phyloP scores from a whole-genome alignment of 2,888 invertebrate genomes.

The Diarsia rubi region DNA sequence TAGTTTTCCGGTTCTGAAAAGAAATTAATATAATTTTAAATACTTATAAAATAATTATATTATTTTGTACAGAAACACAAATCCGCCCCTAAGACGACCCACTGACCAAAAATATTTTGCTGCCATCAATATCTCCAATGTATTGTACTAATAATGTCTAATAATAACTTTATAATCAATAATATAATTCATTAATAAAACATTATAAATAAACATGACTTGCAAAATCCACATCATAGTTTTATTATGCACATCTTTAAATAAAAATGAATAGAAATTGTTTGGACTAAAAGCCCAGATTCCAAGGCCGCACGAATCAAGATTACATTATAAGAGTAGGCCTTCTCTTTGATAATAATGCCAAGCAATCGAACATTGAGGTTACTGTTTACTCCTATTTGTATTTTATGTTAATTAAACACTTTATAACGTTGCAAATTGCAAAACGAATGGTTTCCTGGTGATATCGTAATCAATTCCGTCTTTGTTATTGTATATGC shows the following conservation, averaged over 20 bases:
- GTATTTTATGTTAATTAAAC: not conserved
- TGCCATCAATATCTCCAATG: not conserved
- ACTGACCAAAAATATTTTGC: not conserved
- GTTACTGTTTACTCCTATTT: constrained; percentile 7
- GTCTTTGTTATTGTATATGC: constrained; percentile 23
- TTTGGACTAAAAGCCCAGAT: constrained; percentile 39
- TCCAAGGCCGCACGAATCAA: constrained; percentile 11
- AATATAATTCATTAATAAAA: not conserved
- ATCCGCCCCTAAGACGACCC: too few relatives aligned
- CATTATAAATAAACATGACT: too few relatives aligned
- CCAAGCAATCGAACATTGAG: constrained; percentile 27
- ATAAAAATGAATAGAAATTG: not conserved
- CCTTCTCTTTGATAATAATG: constrained; percentile 20
- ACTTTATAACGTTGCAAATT: not conserved
- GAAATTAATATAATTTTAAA: constrained; percentile 2
- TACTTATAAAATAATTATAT: not conserved
- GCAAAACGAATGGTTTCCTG: constrained; percentile 3
- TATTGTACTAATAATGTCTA: constrained; percentile 2
- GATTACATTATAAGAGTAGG: constrained; percentile 2
- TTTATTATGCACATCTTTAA: not conserved
- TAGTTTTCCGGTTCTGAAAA: constrained; percentile 37
- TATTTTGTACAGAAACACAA: not conserved
- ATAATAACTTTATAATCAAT: not conserved
- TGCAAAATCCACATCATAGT: not conserved
- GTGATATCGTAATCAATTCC: constrained; percentile 18